These are phyloP conservation scores for Polydrusus cervinus DNA, from an alignment of 2,888 invertebrate genomes.

Conservation along the genomic window DNA sequence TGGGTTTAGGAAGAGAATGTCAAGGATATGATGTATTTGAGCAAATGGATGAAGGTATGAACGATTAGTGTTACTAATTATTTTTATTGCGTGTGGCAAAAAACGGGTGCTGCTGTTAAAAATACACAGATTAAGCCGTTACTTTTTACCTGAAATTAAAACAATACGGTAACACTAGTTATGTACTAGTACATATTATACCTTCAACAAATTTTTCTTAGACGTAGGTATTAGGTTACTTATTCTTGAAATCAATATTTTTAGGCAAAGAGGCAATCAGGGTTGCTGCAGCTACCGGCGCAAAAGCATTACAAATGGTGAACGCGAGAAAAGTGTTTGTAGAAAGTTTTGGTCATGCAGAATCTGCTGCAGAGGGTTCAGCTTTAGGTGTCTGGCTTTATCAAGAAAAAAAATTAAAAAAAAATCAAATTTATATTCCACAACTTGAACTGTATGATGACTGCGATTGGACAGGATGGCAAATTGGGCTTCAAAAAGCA, in stretches of 20 bases:
- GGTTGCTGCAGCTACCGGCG: conserved; percentile 78
- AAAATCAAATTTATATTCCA: conserved; percentile 67
- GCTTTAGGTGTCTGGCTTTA: conserved; percentile 81
- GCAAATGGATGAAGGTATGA: conserved; percentile 79
- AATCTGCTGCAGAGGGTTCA: conserved; percentile 87
- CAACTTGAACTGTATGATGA: conserved; percentile 76
- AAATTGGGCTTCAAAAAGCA: conserved; percentile 81
- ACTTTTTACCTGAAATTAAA: too few relatives aligned
- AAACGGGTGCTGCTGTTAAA: too few relatives aligned
- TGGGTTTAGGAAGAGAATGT: conserved; percentile 83
- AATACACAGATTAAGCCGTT: too few relatives aligned
- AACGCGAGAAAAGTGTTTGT: conserved; percentile 77
- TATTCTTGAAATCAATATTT: neutral
- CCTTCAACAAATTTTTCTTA: too few relatives aligned
- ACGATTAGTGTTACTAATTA: neutral
- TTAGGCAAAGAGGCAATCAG: conserved; percentile 80
- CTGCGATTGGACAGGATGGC: conserved; percentile 82
- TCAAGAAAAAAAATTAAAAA: conserved; percentile 77
- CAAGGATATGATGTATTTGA: conserved; percentile 80
- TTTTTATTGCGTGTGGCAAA: too few relatives aligned
- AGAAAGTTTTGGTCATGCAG: conserved; percentile 85
- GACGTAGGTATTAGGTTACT: too few relatives aligned
- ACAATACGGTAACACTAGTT: too few relatives aligned
- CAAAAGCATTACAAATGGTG: conserved; percentile 74
- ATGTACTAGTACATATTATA: too few relatives aligned